Evolutionary conservation across 2,888 invertebrate genomes (phyloP).

Genomic region (Philopedon plagiatum): DNA sequence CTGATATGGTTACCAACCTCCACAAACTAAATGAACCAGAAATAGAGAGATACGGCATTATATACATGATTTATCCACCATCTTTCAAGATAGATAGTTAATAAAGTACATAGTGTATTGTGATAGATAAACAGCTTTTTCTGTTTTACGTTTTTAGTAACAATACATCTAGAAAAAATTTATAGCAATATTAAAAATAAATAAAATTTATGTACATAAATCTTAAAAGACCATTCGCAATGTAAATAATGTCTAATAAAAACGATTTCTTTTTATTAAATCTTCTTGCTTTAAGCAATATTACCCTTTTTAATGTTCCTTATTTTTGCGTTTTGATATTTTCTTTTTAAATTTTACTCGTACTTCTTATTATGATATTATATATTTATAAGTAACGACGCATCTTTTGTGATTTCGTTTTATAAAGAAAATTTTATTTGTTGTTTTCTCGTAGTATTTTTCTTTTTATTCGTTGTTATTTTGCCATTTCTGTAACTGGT

Average conservation of each 20-base stretch:
- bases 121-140: no score
- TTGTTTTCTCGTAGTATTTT: slow-evolving; percentile 20
- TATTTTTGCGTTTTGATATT: not conserved
- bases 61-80: no score
- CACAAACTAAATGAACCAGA: no score
- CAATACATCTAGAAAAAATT: not conserved
- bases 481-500: slow-evolving; percentile 25
- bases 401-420: not conserved
- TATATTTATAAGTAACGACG: no score
- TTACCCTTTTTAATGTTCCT: slow-evolving; percentile 7
- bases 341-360: not conserved
- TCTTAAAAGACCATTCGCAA: slow-evolving; percentile 13
- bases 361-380: not conserved
- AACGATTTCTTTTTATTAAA: slow-evolving; percentile 21
- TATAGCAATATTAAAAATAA: slow-evolving; percentile 8
- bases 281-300: slow-evolving; percentile 8
- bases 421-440: not conserved
- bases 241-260: slow-evolving; percentile 36
- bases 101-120: no score
- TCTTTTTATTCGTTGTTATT: slow-evolving; percentile 17
- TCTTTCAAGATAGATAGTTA: no score
- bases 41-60: no score
- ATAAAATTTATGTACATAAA: slow-evolving; percentile 24
- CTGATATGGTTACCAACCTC: no score
- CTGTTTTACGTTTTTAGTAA: no score